Evolutionary conservation across 2,113 vertebrate species (phyloP), one percentile per base, ranked within the genome.

Genomic region (Sander lucioperca): DNA sequence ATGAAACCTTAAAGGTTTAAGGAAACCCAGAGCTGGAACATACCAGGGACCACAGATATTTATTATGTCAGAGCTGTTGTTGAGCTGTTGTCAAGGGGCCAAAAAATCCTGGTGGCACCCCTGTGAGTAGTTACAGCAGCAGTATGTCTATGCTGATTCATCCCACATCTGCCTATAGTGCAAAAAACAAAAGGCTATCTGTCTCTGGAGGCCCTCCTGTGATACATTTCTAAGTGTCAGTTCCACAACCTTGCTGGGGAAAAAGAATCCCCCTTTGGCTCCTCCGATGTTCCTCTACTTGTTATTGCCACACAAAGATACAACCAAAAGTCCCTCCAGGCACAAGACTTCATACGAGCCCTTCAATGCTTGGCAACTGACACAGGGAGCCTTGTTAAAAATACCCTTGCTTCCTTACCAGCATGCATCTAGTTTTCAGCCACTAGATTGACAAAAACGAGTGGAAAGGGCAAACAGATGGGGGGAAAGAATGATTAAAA

Each of bases 331-430:
- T 83, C 85, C 93, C 91, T 91, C 77, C 74, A 87, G 94, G 93
- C 92, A 81, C 48, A 90, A 92, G 83, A 92, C 92, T 92, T 92
- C 93, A 94, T 89, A 91, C 88, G 79, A 93, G 82, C 75, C 87
- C 86, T 89, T 88, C 83, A 86, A 86, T 75, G 59, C 68, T 87
- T 84, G 77, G 68, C 71, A 90, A 89, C 87, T 90, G 93, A 92
- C 92, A 93, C 71, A 56, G 70, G 65, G 80, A 83, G 86, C 71
- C 79, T 82, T 21, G 83, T 88, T 92, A 92, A 91, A 93, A 93
- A 94, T 89, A 94, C 79, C 25, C 57, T 30, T 2, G 78, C 87
- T 91, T 83, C 91, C 88, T 23, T 74, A 86, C 69, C 74, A 72
- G 77, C 79, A 27, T 63, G 72, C 82, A 57, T 83, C 85, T 90